Evolutionary conservation across 2,797 vertebrate species (phyloP).

Genomic region (Chiroxiphia lanceolata): DNA sequence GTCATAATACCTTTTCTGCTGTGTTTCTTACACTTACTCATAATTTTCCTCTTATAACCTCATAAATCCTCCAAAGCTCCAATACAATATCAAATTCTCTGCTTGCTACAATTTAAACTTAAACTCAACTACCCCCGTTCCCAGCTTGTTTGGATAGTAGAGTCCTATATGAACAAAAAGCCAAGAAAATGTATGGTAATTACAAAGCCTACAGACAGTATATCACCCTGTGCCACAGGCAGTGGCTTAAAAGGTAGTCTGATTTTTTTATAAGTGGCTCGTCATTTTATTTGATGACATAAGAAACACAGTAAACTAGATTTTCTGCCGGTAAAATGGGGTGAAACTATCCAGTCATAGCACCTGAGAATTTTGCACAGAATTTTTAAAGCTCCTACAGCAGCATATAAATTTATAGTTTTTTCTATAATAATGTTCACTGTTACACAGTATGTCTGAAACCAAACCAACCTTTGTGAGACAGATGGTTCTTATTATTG

Average conservation of each 20-base stretch:
- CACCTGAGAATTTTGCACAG: background rate
- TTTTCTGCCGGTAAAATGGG: background rate
- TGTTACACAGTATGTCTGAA: background rate
- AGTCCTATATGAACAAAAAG: background rate
- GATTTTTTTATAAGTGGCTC: background rate
- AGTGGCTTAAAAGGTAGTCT: background rate
- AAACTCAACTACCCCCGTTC: background rate
- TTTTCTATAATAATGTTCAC: background rate
- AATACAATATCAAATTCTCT: background rate
- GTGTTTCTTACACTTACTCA: background rate
- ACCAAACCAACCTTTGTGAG: background rate
- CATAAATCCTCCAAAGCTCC: background rate
- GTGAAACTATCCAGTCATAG: background rate
- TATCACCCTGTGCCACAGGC: background rate
- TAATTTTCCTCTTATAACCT: background rate
- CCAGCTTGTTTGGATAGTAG: background rate
- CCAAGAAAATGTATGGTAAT: background rate
- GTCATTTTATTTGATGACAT: background rate
- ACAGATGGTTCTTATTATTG: background rate
- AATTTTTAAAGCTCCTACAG: background rate
- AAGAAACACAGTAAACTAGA: background rate
- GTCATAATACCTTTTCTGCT: background rate
- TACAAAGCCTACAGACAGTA: background rate
- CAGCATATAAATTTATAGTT: background rate
- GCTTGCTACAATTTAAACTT: background rate